A percentile compares a stretch with the other conserved stretches of the same genome.
Conservation (phyloP, 2,113 vertebrate species). For the Pandion haliaetus region DNA sequence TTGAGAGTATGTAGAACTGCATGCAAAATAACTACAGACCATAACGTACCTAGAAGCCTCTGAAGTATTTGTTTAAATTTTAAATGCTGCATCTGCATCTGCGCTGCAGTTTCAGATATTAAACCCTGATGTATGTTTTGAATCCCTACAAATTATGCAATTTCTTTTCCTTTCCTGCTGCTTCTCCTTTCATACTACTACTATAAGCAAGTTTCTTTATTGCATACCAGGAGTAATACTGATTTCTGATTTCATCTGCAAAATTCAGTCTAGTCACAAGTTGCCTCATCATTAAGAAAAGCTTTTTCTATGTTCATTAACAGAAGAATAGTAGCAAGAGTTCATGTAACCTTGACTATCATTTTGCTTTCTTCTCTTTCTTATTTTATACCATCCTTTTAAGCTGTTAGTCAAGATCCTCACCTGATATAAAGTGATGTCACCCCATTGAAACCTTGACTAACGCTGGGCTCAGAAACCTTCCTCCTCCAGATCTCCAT, state of each 20-base stretch:
- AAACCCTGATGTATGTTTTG: background rate
- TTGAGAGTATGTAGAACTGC: background rate
- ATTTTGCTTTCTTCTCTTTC: background rate
- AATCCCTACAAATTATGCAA: background rate
- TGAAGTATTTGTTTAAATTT: conserved; percentile 11
- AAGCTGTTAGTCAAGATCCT: background rate
- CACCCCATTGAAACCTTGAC: background rate
- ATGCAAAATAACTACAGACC: background rate
- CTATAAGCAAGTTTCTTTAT: conserved; percentile 6
- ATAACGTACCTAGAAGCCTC: background rate
- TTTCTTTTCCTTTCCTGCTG: conserved; percentile 25
- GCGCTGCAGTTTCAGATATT: background rate
- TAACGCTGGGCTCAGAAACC: background rate
- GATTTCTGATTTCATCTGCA: conserved; percentile 28
- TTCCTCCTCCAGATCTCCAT: background rate
- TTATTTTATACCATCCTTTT: background rate
- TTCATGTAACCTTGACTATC: background rate
- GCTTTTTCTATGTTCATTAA: background rate
- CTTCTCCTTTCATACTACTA: background rate
- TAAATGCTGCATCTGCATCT: background rate
- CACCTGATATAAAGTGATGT: background rate
- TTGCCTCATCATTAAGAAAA: background rate
- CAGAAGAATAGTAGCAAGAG: background rate
- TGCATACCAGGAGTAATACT: background rate
- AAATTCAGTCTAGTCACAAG: background rate